Base-by-base conservation (phyloP, 1,140 invertebrate genomes). In the Formica selysi region DNA sequence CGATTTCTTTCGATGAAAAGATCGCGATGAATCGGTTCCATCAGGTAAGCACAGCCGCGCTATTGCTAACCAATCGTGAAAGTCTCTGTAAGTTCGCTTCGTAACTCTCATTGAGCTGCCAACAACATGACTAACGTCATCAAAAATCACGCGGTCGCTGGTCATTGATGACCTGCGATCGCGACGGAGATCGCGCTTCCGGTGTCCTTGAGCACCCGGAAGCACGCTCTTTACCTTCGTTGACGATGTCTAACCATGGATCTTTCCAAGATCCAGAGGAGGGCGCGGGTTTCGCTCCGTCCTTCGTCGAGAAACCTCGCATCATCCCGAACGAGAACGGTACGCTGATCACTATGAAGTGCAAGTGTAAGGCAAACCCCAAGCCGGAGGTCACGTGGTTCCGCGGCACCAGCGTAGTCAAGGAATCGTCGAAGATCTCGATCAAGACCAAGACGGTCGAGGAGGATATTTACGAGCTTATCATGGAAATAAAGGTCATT, bases 271-370 rank as follows among this genome's bases (percentile, higher is more conserved):
- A 97, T 96, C 98, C 97, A 94, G 98, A 98, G 95, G 98, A 98
- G 95, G 97, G 97, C 88, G 97, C 97, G 91, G 98, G 98, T 91
- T 98, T 98, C 95, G 98, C 98, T 86, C 99, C 99, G 70, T 98
- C 98, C 64, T 99, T 99, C 95, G 96, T 98, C 92, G 99, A 99
- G 94, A 99, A 99, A 96, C 99, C 99, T 61, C 97, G 97, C 95
- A 99, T 99, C 94, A 98, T 99, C 96, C 98, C 99, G 91, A 99
- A 99, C 95, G 98, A 99, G 95, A 98, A 97, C 93, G 98, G 98
- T 78, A 98, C 98, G 86, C 96, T 99, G 71, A 99, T 99, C 92
- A 98, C 98, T 61, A 98, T 99, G 98, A 98, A 98, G 95, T 99
- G 98, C 95, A 98, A 98, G 91, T 99, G 98, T 93, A 98, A 98